Percentiles rank a stretch among this genome's conserved stretches.
These are phyloP conservation scores for Archilochus colubris DNA, from an alignment of 2,113 vertebrate genomes.

Conservation along the genomic window DNA sequence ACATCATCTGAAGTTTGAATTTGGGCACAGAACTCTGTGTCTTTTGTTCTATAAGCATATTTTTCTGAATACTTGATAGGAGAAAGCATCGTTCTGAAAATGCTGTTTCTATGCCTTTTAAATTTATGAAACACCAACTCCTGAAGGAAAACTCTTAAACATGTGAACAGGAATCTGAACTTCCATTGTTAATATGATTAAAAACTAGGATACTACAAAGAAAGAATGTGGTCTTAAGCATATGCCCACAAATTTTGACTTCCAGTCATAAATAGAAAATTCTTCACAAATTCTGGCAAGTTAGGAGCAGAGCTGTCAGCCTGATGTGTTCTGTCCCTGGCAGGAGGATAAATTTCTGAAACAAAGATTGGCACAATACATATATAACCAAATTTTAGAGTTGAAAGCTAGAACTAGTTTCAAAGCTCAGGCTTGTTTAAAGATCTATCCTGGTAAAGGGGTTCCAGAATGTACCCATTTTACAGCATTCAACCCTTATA, in stretches of 20 bases:
- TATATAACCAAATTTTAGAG: not conserved
- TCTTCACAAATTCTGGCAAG: not conserved
- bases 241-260: not conserved
- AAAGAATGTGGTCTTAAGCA: not conserved
- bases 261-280: not conserved
- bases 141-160: not conserved
- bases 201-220: not conserved
- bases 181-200: not conserved
- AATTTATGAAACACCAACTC: not conserved
- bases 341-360: conserved; percentile 1
- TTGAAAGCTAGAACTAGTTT: not conserved
- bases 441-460: not conserved
- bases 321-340: not conserved
- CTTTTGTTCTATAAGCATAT: not conserved
- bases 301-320: not conserved
- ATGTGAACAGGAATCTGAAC: not conserved
- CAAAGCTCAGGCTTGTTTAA: not conserved
- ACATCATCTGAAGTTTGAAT: not conserved
- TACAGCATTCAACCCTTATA: not conserved
- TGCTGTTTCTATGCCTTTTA: not conserved
- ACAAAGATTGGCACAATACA: not conserved
- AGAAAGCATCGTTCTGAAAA: not conserved
- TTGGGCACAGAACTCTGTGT: not conserved
- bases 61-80: not conserved
- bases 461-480: not conserved